Conservation (phyloP, 2,888 invertebrate genomes). For the Glomeris marginata region DNA sequence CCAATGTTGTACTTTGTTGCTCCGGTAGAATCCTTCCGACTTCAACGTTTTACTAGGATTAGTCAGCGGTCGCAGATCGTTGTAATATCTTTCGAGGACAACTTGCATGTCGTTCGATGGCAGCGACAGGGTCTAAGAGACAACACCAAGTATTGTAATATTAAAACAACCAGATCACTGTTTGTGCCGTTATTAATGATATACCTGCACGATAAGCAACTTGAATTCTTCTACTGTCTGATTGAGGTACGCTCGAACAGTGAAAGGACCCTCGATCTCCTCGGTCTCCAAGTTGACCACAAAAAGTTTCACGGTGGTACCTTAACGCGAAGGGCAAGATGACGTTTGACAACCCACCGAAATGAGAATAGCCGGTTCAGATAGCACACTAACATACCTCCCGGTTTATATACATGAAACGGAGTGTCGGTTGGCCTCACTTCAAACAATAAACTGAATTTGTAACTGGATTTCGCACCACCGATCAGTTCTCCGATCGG, state of each 20-base stretch:
- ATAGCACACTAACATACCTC: slow-evolving; percentile 32
- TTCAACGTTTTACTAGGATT: slow-evolving; percentile 26
- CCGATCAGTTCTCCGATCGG: slow-evolving; percentile 34
- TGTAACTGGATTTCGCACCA: slow-evolving; percentile 33
- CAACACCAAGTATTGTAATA: not conserved
- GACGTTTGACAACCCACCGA: too few relatives aligned
- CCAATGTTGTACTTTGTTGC: slow-evolving; percentile 26
- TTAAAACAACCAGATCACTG: too few relatives aligned
- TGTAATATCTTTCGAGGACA: slow-evolving; percentile 19
- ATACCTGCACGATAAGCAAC: slow-evolving; percentile 35
- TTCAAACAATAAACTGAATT: slow-evolving; percentile 49
- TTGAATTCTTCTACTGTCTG: slow-evolving; percentile 44
- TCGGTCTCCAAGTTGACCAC: slow-evolving; percentile 44
- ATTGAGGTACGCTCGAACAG: slow-evolving; percentile 41
- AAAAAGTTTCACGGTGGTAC: slow-evolving; percentile 43
- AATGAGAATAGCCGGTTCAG: too few relatives aligned
- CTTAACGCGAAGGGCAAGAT: slow-evolving; percentile 27
- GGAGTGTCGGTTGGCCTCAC: slow-evolving; percentile 41
- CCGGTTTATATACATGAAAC: slow-evolving; percentile 46
- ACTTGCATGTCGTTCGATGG: not conserved
- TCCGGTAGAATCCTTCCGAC: slow-evolving; percentile 29
- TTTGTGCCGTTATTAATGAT: too few relatives aligned
- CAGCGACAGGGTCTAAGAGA: not conserved
- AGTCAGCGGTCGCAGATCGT: slow-evolving; percentile 25
- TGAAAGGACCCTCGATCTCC: slow-evolving; percentile 44